These are phyloP conservation scores for Protaetia brevitarsis DNA, from an alignment of 1,140 invertebrate species.

Conservation along the genomic window DNA sequence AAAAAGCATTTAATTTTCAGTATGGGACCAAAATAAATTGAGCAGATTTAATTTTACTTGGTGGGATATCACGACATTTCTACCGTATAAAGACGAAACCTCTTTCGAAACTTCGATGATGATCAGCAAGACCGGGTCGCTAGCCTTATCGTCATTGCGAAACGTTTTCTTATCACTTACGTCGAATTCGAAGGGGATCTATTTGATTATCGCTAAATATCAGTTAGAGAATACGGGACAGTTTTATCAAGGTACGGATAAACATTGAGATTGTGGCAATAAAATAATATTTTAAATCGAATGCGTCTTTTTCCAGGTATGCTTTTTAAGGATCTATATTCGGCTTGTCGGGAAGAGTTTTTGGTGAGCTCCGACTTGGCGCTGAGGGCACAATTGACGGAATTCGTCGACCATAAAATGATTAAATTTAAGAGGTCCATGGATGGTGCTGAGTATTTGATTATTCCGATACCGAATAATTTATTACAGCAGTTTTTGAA, in stretches of 20 bases:
- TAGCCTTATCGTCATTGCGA: constrained; percentile 79
- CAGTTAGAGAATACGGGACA: constrained; percentile 70
- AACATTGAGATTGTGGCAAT: too few species aligned
- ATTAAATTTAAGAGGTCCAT: constrained; percentile 73
- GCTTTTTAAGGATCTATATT: constrained; percentile 82
- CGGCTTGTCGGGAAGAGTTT: constrained; percentile 78
- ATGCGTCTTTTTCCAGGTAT: constrained; percentile 63
- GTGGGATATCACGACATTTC: constrained; percentile 83
- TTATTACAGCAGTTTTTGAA: constrained; percentile 77
- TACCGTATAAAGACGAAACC: constrained; percentile 81
- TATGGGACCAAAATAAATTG: constrained; percentile 84
- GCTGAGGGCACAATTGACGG: constrained; percentile 82
- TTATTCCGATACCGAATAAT: constrained; percentile 72
- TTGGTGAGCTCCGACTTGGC: constrained; percentile 87
- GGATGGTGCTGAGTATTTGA: constrained; percentile 77
- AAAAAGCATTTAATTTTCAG: constrained; percentile 53
- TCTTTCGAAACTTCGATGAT: constrained; percentile 83
- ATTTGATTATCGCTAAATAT: constrained; percentile 75
- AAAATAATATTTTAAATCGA: too few species aligned
- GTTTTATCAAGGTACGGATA: constrained; percentile 71
- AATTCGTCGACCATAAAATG: constrained; percentile 92
- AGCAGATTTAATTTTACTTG: constrained; percentile 84
- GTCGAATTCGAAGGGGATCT: constrained; percentile 82
- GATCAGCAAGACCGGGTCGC: constrained; percentile 71
- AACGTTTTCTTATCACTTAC: constrained; percentile 89